These are phyloP conservation scores for Tenthredo distinguenda DNA, from an alignment of 2,888 invertebrate species.

Conservation along the genomic window DNA sequence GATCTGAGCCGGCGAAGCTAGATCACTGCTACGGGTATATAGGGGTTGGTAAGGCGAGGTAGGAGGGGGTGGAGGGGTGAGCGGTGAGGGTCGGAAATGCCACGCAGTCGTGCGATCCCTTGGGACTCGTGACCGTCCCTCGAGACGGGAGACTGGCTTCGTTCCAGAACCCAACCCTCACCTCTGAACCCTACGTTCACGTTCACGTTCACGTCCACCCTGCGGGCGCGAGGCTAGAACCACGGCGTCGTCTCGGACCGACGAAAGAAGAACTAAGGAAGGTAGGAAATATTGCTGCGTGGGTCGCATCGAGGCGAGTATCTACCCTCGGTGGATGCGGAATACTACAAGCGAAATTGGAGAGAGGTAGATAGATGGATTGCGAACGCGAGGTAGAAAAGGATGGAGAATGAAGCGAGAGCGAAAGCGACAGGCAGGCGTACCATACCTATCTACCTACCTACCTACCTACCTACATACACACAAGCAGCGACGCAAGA, in stretches of 20 bases:
- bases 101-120: constrained; percentile 44
- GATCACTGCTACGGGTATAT: not conserved
- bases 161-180: constrained; percentile 36
- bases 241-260: not conserved
- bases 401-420: not conserved
- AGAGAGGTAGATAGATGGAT: constrained; percentile 17
- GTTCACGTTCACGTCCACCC: constrained; percentile 5
- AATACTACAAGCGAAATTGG: not conserved
- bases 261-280: not conserved
- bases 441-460: not conserved
- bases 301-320: constrained; percentile 12
- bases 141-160: constrained; percentile 38
- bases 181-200: not conserved
- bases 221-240: not conserved
- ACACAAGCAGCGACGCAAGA: constrained; percentile 20
- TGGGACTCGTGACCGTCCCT: constrained; percentile 46
- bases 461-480: not conserved
- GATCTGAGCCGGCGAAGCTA: constrained; percentile 4
- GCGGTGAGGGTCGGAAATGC: constrained; percentile 12
- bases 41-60: not conserved
- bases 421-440: not conserved
- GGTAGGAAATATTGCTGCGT: constrained; percentile 40
- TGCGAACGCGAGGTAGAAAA: not conserved
- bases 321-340: not conserved
- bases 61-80: not conserved